Base-by-base conservation (phyloP, 2,888 invertebrate species). In the Zeuzera pyrina region DNA sequence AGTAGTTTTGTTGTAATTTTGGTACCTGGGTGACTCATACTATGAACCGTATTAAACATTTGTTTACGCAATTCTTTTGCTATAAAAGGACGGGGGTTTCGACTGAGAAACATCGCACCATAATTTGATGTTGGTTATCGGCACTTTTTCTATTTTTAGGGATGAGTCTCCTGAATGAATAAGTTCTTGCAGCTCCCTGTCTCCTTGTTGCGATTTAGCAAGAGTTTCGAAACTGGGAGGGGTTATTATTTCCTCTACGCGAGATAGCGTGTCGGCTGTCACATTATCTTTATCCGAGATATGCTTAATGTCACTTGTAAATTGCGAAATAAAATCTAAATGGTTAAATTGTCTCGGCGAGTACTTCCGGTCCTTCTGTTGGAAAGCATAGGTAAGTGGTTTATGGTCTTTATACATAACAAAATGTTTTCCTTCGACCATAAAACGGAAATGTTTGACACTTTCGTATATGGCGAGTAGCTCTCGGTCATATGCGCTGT, bases 401-500 rank as follows among this genome's bases (percentile, higher is more conserved):
- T 61, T 65, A 35, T 61, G 68, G 44, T 66, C 65, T 0, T 63
- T 68, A 12, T 39, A 49, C 1, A 68, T 48, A 0, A 32, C 35
- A 35, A 66, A 42, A 24, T 62, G 52, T 16, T 52, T 39, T 1
- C 55, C 64, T 45, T 77, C 72, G 0, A 73, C 23, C 47, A 64
- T 51, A 15, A 60, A 46, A 3, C 54, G 41, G 39, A 69, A 70
- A 34, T 62, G 41, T 30, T 51, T 51, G 1, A 71, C 43, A 0
- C 57, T 55, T 29, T 47, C 37, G 33, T 66, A 72, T 4, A 54
- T 52, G 1, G 58, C 63, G 3, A 58, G 41, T 0, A 71, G 42
- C 41, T 68, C n/a, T n/a, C 48, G 35, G 31, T 76, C 67, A 36
- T 68, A 71, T 1, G 60, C 45, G 15, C 52, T 45, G 54, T 53